Base-by-base conservation (phyloP, 1,140 invertebrate species). In the Leptinotarsa undecemlineata region DNA sequence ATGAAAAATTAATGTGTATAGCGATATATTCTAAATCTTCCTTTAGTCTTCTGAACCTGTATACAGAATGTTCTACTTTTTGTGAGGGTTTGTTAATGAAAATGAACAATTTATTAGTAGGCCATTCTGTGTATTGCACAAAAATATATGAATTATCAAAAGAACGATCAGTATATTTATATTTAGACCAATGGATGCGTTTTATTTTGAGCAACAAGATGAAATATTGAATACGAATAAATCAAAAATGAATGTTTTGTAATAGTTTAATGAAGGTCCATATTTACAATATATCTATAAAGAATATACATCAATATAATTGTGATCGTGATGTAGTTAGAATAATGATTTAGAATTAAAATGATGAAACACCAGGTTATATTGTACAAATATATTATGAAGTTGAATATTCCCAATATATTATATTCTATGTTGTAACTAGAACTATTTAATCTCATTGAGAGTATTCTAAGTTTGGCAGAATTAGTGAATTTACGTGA, bases 351-450 rank as follows among this genome's bases (percentile, higher is more conserved):
- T 80, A 81, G 71, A 63, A 57, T 74, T 79, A 76, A 68, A 74
- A 77, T 48, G 23, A 78, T 77, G 76, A 78, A 82, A 83, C 82
- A 83, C 82, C 82, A 83, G 82, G 81, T 77, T 81, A 80, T 79
- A 83, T 81, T 83, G 82, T 83, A 82, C 82, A 83, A 83, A 83
- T 79, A 81, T 82, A 81, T 82, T 68, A 76, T 69, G 74, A 79
- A 79, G 77, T 79, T 78, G 79, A 74, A 81, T 78, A 80, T 80
- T 80, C 77, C 77, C 74, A 75, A 77, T 79, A 80, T 74, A 77
- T 74, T 80, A 80, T 81, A 82, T 81, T 82, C 78, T 81, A 82
- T 80, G 79, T 82, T 81, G 81, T 82, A 80, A 14, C 20, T 64
- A 64, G 63, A 64, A 64, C 63, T 64, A 64, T 64, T 64, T 64